Evolutionary conservation across 2,113 vertebrate genomes (phyloP).

Genomic region (Rallus limicola): DNA sequence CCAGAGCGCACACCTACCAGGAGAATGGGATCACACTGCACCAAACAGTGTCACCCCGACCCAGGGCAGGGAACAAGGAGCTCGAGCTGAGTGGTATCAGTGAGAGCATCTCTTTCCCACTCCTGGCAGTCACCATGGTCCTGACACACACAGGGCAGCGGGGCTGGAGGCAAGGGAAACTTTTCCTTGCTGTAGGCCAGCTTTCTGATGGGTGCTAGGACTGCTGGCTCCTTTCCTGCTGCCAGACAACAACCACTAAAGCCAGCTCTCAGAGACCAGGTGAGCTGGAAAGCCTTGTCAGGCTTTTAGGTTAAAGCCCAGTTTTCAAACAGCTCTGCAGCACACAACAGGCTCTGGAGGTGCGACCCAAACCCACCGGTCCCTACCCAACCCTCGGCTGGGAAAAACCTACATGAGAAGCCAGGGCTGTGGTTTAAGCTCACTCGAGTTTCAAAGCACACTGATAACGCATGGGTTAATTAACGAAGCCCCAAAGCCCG

Average conservation of each 20-base stretch:
- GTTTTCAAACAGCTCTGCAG: background rate
- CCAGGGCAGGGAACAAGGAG: background rate
- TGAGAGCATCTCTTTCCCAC: background rate
- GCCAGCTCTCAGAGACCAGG: background rate
- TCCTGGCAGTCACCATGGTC: background rate
- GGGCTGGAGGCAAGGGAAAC: background rate
- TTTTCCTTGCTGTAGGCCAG: background rate
- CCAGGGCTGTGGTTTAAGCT: background rate
- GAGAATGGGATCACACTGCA: background rate
- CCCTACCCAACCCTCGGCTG: background rate
- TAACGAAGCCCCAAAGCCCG: background rate
- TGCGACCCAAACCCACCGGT: background rate
- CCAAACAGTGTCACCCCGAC: background rate
- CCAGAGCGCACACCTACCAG: background rate
- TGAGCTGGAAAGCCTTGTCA: background rate
- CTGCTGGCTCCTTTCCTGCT: background rate
- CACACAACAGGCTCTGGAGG: background rate
- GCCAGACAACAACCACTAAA: background rate
- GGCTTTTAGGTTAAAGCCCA: background rate
- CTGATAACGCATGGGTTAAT: accelerated
- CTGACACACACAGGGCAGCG: accelerated
- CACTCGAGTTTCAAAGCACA: background rate
- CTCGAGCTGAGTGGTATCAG: background rate
- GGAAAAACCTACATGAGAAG: background rate
- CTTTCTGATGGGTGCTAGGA: background rate